Evolutionary conservation across 1,140 invertebrate genomes (phyloP).

Genomic region (Sitobion miscanthi): DNA sequence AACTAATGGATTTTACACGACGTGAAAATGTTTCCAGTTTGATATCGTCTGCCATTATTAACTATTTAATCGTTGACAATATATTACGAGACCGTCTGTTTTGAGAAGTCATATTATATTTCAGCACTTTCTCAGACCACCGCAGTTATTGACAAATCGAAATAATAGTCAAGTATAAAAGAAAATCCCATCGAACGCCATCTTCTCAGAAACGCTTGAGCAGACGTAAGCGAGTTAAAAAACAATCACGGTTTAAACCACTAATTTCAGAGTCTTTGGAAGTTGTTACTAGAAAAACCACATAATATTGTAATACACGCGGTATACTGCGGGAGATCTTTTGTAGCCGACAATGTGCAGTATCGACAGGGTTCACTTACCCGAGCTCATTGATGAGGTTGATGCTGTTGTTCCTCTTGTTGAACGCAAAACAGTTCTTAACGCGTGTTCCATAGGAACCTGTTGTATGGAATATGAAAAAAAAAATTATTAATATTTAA

Average conservation of each 20-base stretch:
- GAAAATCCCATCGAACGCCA: neutral
- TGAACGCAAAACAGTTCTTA: slow-evolving; percentile 86
- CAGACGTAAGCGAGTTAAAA: slow-evolving; percentile 35
- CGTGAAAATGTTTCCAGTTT: neutral
- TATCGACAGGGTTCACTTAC: slow-evolving; percentile 64
- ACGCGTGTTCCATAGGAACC: slow-evolving; percentile 77
- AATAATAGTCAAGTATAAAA: neutral
- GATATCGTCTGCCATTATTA: neutral
- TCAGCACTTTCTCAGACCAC: neutral
- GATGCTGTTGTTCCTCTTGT: slow-evolving; percentile 79
- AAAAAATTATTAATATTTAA: neutral
- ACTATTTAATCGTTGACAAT: neutral
- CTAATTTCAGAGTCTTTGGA: slow-evolving; percentile 33
- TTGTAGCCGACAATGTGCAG: neutral
- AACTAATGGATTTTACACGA: neutral
- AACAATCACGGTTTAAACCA: neutral
- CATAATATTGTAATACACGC: neutral
- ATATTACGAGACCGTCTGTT: neutral
- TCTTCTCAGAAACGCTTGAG: slow-evolving; percentile 24
- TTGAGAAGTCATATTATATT: neutral
- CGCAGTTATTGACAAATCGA: neutral
- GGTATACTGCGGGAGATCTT: neutral
- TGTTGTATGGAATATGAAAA: slow-evolving; percentile 60
- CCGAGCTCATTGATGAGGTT: slow-evolving; percentile 81
- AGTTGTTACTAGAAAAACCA: slow-evolving; percentile 37